These are phyloP conservation scores for Panthera leo DNA, from an alignment of 2,113 vertebrate species.

Conservation along the genomic window DNA sequence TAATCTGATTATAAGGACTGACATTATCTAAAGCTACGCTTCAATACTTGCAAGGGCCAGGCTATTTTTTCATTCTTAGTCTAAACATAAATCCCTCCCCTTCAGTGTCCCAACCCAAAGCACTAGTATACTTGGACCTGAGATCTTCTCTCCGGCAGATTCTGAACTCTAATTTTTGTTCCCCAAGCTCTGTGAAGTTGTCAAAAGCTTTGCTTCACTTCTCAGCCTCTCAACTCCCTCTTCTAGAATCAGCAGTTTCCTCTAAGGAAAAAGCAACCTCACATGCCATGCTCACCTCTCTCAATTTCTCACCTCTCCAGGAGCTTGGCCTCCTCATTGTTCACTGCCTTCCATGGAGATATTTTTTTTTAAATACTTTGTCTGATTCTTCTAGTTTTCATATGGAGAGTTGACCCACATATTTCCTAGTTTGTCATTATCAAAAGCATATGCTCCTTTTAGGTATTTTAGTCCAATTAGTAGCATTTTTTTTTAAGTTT, in stretches of 20 bases:
- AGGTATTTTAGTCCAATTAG: slow-evolving; percentile 5
- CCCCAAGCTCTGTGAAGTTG: background rate
- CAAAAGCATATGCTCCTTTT: slow-evolving; percentile 12
- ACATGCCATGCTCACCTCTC: background rate
- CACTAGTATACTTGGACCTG: background rate
- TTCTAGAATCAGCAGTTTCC: slow-evolving; percentile 3
- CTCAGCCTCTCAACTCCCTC: background rate
- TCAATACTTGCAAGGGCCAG: background rate
- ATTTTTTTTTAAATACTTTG: background rate
- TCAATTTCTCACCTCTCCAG: background rate
- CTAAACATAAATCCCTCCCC: background rate
- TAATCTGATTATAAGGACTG: background rate
- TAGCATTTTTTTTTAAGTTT: background rate
- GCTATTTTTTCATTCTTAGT: background rate
- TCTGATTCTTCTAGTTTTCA: background rate
- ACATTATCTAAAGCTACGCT: background rate
- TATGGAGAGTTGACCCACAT: background rate
- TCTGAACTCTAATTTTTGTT: background rate
- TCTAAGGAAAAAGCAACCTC: background rate
- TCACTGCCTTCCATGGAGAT: background rate
- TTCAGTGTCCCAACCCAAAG: background rate
- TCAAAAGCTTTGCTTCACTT: background rate
- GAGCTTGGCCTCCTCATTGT: background rate
- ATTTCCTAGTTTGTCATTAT: background rate
- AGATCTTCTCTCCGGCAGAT: background rate